Evolutionary conservation across 64 coral and sea anemone species (phyloP).

Genomic region (Pocillopora damicornis): DNA sequence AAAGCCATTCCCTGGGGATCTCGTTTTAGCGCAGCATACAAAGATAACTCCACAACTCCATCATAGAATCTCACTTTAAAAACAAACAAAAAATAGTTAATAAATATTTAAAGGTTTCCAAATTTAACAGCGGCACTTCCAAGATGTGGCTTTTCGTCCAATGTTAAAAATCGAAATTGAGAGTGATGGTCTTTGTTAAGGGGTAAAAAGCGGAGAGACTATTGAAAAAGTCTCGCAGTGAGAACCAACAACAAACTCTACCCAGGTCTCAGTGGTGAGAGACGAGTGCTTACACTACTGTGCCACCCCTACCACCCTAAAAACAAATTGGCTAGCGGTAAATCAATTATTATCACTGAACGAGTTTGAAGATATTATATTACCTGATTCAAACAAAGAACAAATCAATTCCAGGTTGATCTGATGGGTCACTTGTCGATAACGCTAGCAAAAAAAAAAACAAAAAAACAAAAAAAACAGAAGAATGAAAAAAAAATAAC

Average conservation of each 20-base stretch:
- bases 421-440: slow-evolving; percentile 94
- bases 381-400: slow-evolving; percentile 90
- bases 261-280: too few relatives aligned
- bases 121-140: too few relatives aligned
- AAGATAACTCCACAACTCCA: slow-evolving; percentile 82
- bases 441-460: slow-evolving; percentile 57
- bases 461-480: neutral
- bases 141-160: too few relatives aligned
- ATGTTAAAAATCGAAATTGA: too few relatives aligned
- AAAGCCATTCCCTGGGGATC: slow-evolving; percentile 89
- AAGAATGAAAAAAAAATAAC: neutral
- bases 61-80: slow-evolving; percentile 91
- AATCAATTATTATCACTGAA: neutral
- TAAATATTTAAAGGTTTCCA: neutral
- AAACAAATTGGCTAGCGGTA: too few relatives aligned
- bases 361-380: neutral
- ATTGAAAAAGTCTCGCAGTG: too few relatives aligned
- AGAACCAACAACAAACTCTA: too few relatives aligned
- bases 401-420: slow-evolving; percentile 87
- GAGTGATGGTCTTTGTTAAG: too few relatives aligned
- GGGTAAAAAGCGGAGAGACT: too few relatives aligned
- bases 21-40: slow-evolving; percentile 75
- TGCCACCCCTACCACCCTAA: too few relatives aligned
- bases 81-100: neutral
- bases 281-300: too few relatives aligned